Base-by-base conservation (phyloP, 1,140 invertebrate species). In the Steinernema feltiae region DNA sequence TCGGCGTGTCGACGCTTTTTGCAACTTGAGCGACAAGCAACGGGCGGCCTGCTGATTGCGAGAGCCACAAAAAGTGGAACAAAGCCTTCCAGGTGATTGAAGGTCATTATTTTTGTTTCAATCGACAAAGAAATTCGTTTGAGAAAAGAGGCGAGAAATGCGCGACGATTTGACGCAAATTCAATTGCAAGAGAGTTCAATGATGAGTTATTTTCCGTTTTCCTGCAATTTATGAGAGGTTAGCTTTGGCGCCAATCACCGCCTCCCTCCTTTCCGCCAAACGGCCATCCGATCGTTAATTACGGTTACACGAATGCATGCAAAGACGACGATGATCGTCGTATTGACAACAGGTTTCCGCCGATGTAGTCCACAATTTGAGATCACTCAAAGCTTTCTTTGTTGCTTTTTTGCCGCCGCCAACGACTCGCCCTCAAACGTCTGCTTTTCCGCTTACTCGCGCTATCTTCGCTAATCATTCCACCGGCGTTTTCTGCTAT, bases 281-380 rank as follows among this genome's bases (percentile, higher is more conserved):
- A 63, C 18, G 12, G 53, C 53, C 24, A 63, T 63, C 53, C 7
- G 3, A 63, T 7, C 24, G 24, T 63, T 63, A 63, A 63, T 63
- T 63, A 63, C 24, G 53, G 53, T 63, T 27, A 63, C 53, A 12
- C 7, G 24, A 27, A 27, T 15, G 53, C 35, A 7, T 41, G 7
- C 53, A 27, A 63, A 27, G 24, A 21, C 53, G 53, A 12, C 53
- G 53, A 27, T 27, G 12, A 27, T 63, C 53, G 53, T 63, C 53
- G 53, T 63, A 63, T 63, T 15, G 53, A 63, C 53, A 63, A 63
- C 53, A 63, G 53, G 53, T 63, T 63, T 63, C 53, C 12, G 53
- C 12, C 53, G 24, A 63, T 63, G 15, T 27, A 63, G 24, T 63
- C 53, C 2, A 17, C 53, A 63, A 63, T 63, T 63, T 63, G 15